These are phyloP conservation scores for Dufourea novaeangliae DNA, from an alignment of 1,140 invertebrate genomes.

Conservation along the genomic window DNA sequence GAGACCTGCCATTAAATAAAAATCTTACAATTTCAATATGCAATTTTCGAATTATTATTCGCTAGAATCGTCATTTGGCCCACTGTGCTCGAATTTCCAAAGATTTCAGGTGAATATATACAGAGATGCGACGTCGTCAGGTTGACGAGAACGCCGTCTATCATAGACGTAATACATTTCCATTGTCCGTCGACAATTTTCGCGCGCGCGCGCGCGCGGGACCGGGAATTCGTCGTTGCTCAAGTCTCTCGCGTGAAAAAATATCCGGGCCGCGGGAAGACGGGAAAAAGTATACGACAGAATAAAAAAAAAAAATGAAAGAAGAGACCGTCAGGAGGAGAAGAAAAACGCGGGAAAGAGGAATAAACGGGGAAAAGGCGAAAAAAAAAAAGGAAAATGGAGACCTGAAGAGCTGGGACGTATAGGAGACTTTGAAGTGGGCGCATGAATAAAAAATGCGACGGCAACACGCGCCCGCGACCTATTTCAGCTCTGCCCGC, in stretches of 20 bases:
- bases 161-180: not conserved
- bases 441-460: constrained; percentile 38
- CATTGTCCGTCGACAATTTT: constrained; percentile 29
- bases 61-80: too few species aligned
- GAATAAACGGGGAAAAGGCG: constrained; percentile 2
- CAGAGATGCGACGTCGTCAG: too few species aligned
- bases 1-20: too few species aligned
- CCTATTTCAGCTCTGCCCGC: constrained; percentile 19
- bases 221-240: constrained; percentile 11
- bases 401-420: not conserved
- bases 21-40: too few species aligned
- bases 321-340: too few species aligned
- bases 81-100: too few species aligned
- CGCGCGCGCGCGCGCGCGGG: too few species aligned
- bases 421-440: constrained; percentile 30
- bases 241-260: constrained; percentile 4
- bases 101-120: too few species aligned
- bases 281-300: too few species aligned
- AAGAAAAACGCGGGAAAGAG: not conserved
- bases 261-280: not conserved
- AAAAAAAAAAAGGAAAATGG: too few species aligned
- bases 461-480: constrained; percentile 7
- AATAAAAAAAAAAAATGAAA: too few species aligned
- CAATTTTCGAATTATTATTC: too few species aligned
- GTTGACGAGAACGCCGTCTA: not conserved